Evolutionary conservation across 2,113 vertebrate species (phyloP), one percentile per base, ranked within the genome.

Genomic region (Chauna torquata): DNA sequence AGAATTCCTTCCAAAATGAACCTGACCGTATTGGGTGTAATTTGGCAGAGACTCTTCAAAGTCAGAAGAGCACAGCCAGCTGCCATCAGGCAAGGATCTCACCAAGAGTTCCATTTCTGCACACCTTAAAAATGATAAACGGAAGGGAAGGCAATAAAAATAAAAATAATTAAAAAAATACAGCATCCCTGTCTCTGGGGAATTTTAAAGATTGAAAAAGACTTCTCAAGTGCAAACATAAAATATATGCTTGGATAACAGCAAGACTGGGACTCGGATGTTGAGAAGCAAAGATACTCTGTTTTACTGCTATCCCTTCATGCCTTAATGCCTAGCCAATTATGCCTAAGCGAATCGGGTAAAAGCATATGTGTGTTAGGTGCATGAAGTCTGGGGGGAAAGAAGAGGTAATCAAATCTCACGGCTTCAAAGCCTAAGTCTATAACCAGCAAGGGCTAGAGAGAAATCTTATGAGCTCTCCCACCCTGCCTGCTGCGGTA

Each of bases 121-220:
- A 72, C 70, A 58, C 70, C 78, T 94, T 85, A 72, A 94, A 88
- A 91, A 69, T 27, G 27, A 91, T 38, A 84, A 88, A 69, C 30
- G 36, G 88, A 86, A 64, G 40, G 62, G 16, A 44, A 87, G 27
- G 52, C 36, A 92, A 62, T 69, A 85, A 79, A 66, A 61, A 58
- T 82, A 30, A 27, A 62, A 64, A 40, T 38, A 27, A 64, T 9
- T n/a, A 38, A 36, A 89, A 78, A 66, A 47, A 25, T 84, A 30
- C 81, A 66, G 27, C 2, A 30, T 79, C 78, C 86, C 62, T 57
- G 57, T 86, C 80, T 77, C n/a, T 22, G 12, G 68, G 45, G 82
- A 77, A 88, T 92, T 74, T 22, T 47, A 78, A 74, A 80, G 32
- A 64, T 45, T 42, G 74, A 25, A 77, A 76, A 85, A 52, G 8